Percentiles rank a stretch among this genome's conserved stretches.
Conservation (phyloP, 2,797 vertebrate species). For the Meda fulgida region DNA sequence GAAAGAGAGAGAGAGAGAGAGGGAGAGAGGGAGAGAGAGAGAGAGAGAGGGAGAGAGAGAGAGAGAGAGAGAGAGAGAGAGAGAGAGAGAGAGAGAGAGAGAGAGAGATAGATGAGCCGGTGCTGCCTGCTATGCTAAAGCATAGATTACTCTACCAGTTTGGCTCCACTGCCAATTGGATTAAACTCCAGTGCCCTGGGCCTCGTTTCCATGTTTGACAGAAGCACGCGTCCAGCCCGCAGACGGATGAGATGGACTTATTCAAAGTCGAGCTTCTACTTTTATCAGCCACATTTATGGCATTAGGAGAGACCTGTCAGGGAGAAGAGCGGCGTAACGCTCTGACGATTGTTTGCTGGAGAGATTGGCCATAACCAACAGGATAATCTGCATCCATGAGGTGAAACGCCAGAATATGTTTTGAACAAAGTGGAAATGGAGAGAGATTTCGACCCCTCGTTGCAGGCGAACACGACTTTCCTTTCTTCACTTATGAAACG, state of each 20-base stretch:
- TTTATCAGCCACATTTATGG: constrained; percentile 68
- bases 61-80: constrained; percentile 55
- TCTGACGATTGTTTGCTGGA: constrained; percentile 48
- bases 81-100: neutral
- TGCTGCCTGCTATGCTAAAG: constrained; percentile 77
- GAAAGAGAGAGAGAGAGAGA: constrained; percentile 58
- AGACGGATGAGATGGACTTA: constrained; percentile 72
- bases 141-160: constrained; percentile 86
- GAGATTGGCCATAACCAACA: constrained; percentile 56
- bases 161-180: constrained; percentile 81
- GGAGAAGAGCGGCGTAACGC: constrained; percentile 33
- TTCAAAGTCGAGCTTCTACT: constrained; percentile 67
- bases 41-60: constrained; percentile 7
- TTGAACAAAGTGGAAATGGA: constrained; percentile 47
- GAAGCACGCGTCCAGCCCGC: constrained; percentile 74
- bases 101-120: constrained; percentile 62
- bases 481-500: neutral
- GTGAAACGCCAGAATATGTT: constrained; percentile 35
- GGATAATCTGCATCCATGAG: constrained; percentile 51
- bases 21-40: constrained; percentile 59
- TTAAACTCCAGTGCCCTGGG: constrained; percentile 73
- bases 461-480: constrained; percentile 2
- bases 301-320: constrained; percentile 70
- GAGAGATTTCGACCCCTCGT: constrained; percentile 29
- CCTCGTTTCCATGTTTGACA: constrained; percentile 76